Base-by-base conservation (phyloP, 2,888 invertebrate species). In the Hylaea fasciaria region DNA sequence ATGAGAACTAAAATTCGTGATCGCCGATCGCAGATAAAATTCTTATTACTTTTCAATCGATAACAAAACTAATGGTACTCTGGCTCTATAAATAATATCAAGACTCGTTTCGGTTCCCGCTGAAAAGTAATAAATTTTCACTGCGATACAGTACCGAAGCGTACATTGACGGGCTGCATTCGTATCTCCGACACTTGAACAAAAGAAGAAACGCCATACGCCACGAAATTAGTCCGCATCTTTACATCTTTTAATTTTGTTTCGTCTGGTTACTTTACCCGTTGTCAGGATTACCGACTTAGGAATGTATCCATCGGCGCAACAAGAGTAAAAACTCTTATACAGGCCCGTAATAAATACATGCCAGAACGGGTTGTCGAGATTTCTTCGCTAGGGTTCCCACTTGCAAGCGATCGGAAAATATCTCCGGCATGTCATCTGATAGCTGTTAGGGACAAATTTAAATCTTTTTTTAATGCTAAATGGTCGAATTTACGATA, bases 221-320 rank as follows among this genome's bases (percentile, higher is more conserved):
- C 84, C 87, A 89, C 90, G 79, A 89, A 92, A 91, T 92, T 92
- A 91, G 91, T 89, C 76, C 78, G 83, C 82, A 82, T 87, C 88
- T 89, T 89, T 86, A 87, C 87, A 78, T 86, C 84, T 91, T 91
- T 91, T 91, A 89, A 91, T 91, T 91, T 92, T 91, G 86, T 91
- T 92, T 89, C 86, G 92, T 92, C 92, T 92, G 91, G 89, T 89
- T 91, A 92, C 91, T 91, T 92, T 91, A 91, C 91, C 90, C 85
- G 86, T 87, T 87, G 91, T 88, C 87, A 86, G 87, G 91, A 91
- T 91, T 91, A 91, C 91, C 85, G 87, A 86, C 90, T 89, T 88
- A 90, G 92, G 92, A 92, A 92, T 92, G 91, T 89, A 88, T 85
- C 80, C 87, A 83, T 82, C 86, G 86, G 77, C 77, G 83, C 88